Evolutionary conservation across 2,797 vertebrate genomes (phyloP), one percentile per base, ranked within the genome.

Genomic region (Graptemys geographica): DNA sequence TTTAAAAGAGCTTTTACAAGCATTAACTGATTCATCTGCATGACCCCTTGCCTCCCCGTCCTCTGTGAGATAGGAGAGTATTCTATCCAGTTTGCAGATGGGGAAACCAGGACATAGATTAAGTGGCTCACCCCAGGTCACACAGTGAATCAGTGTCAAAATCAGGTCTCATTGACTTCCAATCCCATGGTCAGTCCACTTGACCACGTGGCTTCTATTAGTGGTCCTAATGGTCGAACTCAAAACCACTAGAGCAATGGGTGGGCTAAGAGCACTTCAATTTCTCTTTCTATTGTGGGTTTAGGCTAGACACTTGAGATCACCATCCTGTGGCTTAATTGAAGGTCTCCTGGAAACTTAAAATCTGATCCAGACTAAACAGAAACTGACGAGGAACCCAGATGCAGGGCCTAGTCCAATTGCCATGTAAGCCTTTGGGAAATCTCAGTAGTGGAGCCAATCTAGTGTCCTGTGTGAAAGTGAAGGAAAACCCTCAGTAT

Each of bases 11-110:
- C 90, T 96, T 28, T 97, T 97, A 96, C 96, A 92, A 88, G 96
- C 95, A 96, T 96, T 95, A 97, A 95, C 96, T 97, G 93, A 96
- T 95, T 97, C 96, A 89, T 95, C 96, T 97, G 93, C 89, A 79
- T 88, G 69, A 41, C n/a, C 18, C 31, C 13, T 15, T 8, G 51
- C 51, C 51, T 51, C 51, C 18, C 16, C 18, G 3, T n/a, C 18
- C 10, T 19, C n/a, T 37, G 8, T 86, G 88, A 96, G 95, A 90
- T 89, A 62, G 52, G 86, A 2, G 2, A 2, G 10, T 87, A 94
- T 86, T 96, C 85, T 81, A 65, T 90, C 53, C 94, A 85, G 84
- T 94, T 96, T 96, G 90, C 92, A 95, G 91, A 95, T 31, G 44
- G 83, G 86, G 85, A 96, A 93, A 27, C 44, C 72, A 1, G 11